A percentile compares a stretch with the other conserved stretches of the same genome.
Conservation (phyloP, 2,113 vertebrate species). For the Sceloporus undulatus region DNA sequence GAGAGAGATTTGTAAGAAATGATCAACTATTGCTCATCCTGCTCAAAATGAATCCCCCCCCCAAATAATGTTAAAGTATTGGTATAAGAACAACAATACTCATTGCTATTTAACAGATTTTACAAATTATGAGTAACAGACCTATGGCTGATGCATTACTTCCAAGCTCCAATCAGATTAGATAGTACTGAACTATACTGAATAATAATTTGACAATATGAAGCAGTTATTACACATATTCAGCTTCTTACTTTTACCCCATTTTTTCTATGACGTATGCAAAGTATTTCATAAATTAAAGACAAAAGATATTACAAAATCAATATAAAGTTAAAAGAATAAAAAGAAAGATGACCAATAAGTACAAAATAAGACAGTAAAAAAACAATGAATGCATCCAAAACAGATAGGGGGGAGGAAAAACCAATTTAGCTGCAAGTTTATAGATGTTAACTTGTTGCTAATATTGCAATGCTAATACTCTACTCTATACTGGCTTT, state of each 20-base stretch:
- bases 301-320: not conserved
- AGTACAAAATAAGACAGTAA: not conserved
- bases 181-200: not conserved
- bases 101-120: no score
- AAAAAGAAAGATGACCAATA: not conserved
- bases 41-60: no score
- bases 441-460: not conserved
- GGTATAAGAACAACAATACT: no score
- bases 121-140: no score
- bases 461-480: not conserved
- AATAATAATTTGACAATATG: not conserved
- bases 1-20: no score
- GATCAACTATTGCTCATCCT: no score
- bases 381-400: not conserved
- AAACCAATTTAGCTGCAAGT: not conserved
- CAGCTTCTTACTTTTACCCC: not conserved
- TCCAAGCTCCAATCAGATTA: not conserved
- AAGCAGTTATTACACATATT: not conserved
- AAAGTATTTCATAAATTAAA: not conserved
- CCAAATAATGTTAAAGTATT: no score
- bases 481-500: not conserved
- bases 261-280: not conserved
- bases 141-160: no score
- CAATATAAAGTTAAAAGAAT: not conserved
- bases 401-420: not conserved